phyloP scores from a whole-genome alignment of 2,797 vertebrate species.

The Liasis olivaceus region DNA sequence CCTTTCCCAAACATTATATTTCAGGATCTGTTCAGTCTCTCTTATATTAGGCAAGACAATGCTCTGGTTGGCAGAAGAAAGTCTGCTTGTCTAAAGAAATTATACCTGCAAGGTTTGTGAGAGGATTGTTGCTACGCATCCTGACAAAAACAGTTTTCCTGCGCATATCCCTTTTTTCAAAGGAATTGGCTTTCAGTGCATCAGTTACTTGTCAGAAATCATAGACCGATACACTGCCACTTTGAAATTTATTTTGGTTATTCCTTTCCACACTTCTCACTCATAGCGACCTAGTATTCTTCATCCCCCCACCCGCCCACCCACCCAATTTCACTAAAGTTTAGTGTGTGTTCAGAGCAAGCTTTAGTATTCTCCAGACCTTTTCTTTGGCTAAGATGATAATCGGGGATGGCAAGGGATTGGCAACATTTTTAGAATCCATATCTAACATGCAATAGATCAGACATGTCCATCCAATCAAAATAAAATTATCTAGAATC shows the following conservation, averaged over 20 bases:
- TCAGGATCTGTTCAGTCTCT: not conserved
- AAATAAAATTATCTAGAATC: not conserved
- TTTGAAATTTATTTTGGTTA: not conserved
- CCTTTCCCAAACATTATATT: not conserved
- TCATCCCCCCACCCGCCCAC: not conserved
- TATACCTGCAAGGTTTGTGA: not conserved
- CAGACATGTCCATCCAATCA: not conserved
- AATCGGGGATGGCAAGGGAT: not conserved
- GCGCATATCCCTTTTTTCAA: not conserved
- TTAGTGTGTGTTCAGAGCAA: not conserved
- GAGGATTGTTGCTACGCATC: not conserved
- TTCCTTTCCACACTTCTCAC: not conserved
- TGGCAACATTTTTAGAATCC: not conserved
- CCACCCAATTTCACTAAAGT: no score
- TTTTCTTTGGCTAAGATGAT: not conserved
- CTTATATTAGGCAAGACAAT: not conserved
- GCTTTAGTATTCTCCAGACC: not conserved
- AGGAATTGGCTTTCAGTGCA: not conserved
- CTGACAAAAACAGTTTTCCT: not conserved
- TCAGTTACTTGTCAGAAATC: not conserved
- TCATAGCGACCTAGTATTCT: not conserved
- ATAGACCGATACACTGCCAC: not conserved
- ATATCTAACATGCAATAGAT: not conserved
- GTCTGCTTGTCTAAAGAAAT: not conserved
- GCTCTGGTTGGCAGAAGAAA: not conserved